Base-by-base conservation (phyloP, 1,140 invertebrate genomes). In the Zaprionus kolodkinae region DNA sequence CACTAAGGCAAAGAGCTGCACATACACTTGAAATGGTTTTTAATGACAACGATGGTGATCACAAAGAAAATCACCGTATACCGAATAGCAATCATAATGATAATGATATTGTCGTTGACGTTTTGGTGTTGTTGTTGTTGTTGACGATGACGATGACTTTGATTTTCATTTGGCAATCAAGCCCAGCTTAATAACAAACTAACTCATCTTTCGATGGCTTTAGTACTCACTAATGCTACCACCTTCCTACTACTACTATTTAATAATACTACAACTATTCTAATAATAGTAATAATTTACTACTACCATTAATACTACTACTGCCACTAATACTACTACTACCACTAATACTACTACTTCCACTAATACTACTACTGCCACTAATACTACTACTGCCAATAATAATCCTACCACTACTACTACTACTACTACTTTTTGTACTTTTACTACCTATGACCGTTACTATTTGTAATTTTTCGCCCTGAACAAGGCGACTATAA, bases 21-120 rank as follows among this genome's bases (percentile, higher is more conserved):
- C 72, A 79, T 69, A 90, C 85, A 89, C 85, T 85, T 89, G 85
- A 89, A 89, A 91, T 91, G 88, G 89, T 91, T 91, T 91, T 91
- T 74, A 81, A 73, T 74, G 77, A 73, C 71, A 72, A 72, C 72
- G 36, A 48, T 63, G 35, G 52, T 69, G 25, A 72, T 67, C 65
- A 69, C 55, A 70, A 60, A 25, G 63, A 67, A 40, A 52, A 59
- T 60, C 56, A 72, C 50, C 17, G 11, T 52, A 50, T 27, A 21
- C 36, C 35, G 5, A 50, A 48, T 33, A 54, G 36, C 35, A 40
- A 68, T 48, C 40, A 67, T 13, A 67, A 66, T 40, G 59, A 72
- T 59, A 50, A 65, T 80, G 50, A 62, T 61, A 36, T 60, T 81
- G 75, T 64, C 61, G 67, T 69, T 54, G 36, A 35, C 33, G 7